A percentile compares a stretch with the other conserved stretches of the same genome.
Conservation (phyloP, 35 echinoderm and acorn worm genomes). For the Strongylocentrotus purpuratus region DNA sequence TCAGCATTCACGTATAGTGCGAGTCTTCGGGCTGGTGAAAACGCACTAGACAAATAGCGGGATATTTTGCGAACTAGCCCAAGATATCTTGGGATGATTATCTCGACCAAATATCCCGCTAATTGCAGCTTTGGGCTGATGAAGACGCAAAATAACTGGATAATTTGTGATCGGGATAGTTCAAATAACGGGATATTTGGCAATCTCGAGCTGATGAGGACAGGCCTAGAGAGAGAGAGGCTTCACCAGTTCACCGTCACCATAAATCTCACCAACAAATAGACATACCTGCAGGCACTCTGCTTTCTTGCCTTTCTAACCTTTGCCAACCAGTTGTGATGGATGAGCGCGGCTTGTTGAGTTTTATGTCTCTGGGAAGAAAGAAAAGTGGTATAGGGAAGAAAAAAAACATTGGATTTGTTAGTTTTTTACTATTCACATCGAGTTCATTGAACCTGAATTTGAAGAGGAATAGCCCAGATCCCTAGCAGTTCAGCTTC, state of each 20-base stretch:
- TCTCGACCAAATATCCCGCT: too few species aligned
- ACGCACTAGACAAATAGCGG: too few species aligned
- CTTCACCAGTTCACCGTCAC: not conserved
- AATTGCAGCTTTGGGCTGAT: too few species aligned
- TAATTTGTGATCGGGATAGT: too few species aligned
- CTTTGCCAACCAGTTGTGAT: slow-evolving; percentile 8
- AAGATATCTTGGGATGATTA: too few species aligned
- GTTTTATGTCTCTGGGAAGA: slow-evolving; percentile 10
- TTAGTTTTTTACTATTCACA: slow-evolving; percentile 3
- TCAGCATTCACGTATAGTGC: too few species aligned
- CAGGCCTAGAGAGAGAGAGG: too few species aligned
- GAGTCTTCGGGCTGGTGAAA: too few species aligned
- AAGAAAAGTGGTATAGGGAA: not conserved
- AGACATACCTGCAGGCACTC: not conserved
- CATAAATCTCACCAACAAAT: not conserved
- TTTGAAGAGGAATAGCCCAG: not conserved
- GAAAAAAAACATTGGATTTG: not conserved
- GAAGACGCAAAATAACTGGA: too few species aligned
- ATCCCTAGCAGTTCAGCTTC: not conserved
- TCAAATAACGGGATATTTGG: too few species aligned
- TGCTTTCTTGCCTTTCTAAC: slow-evolving; percentile 1
- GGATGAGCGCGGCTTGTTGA: not conserved
- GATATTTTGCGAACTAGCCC: too few species aligned
- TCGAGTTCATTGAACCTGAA: not conserved
- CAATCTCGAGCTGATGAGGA: too few species aligned